Base-by-base conservation (phyloP, 1,140 invertebrate species). In the Hyles vespertilio region DNA sequence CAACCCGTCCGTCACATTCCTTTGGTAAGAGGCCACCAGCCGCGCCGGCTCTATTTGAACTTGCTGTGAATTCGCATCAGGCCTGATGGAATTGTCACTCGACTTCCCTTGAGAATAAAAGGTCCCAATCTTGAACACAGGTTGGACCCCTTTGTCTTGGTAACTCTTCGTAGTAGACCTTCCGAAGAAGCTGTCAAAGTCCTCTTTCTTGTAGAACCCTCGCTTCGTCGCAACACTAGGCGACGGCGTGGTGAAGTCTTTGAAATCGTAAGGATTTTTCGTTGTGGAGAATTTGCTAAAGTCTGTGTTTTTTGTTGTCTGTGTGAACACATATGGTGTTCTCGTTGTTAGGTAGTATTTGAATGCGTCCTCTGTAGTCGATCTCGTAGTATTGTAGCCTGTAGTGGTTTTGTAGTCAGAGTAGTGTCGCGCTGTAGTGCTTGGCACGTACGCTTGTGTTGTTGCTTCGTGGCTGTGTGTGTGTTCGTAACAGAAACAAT, bases 191-290 rank as follows among this genome's bases (percentile, higher is more conserved):
- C 66, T 83, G 36, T 84, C 79, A 32, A 84, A 72, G 8, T 88
- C 85, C 12, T 81, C 79, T 69, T 89, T 89, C 51, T 60, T 81
- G 51, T 81, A 82, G 66, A 84, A 89, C 3, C 86, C 84, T 40
- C 71, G 62, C 71, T 80, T 88, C 11, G 69, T 58, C 54, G 54
- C 79, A 48, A 69, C 70, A 60, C 68, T 70, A 5, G 56, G 49
- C 5, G 75, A 76, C 3, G 71, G 58, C n/a, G 79, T 84, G 4
- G 72, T 67, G 62, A 88, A 91, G 58, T 90, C 86, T 70, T 91
- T 82, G 66, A 91, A 91, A 66, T 90, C 87, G 71, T 91, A 91
- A 7, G 91, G 90, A 56, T 84, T 91, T 70, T 78, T 89, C 9
- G 89, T 91, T 32, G 89, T 77, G 6, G 85, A 89, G 64, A 86